phyloP scores from a whole-genome alignment of 2,888 invertebrate genomes.

The Exocentrus adspersus region DNA sequence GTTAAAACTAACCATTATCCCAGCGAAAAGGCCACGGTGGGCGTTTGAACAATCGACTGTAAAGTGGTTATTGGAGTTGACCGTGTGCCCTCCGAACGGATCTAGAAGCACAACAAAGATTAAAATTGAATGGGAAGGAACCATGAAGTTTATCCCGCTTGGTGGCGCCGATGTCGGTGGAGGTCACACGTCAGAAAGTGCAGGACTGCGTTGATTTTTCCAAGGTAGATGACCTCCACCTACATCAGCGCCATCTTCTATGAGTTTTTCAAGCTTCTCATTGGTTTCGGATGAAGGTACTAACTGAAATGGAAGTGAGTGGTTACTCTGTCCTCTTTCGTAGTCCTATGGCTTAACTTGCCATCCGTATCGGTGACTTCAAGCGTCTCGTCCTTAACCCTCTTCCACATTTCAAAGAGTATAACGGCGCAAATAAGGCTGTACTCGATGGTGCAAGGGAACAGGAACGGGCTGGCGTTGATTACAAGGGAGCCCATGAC shows the following conservation, averaged over 20 bases:
- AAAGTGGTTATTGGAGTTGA: constrained; percentile 82
- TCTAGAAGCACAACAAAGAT: too few relatives aligned
- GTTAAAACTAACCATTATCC: constrained; percentile 38
- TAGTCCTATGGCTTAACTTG: constrained; percentile 20
- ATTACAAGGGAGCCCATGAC: constrained; percentile 81
- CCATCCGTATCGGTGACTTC: constrained; percentile 18
- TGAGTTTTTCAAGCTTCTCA: too few relatives aligned
- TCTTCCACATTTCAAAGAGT: constrained; percentile 96
- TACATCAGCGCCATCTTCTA: too few relatives aligned
- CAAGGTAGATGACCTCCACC: too few relatives aligned
- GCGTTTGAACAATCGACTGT: constrained; percentile 94
- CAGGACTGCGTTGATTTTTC: too few relatives aligned
- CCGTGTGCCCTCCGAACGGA: constrained; percentile 53
- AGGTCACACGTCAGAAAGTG: too few relatives aligned
- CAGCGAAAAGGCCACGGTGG: constrained; percentile 91
- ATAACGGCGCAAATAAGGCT: constrained; percentile 96
- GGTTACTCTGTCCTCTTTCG: constrained; percentile 33
- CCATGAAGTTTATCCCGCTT: too few relatives aligned
- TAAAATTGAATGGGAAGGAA: too few relatives aligned
- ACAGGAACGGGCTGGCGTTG: constrained; percentile 73
- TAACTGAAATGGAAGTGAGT: constrained; percentile 47
- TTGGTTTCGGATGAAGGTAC: constrained; percentile 16
- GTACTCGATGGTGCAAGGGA: constrained; percentile 96
- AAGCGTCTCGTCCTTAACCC: constrained; percentile 47
- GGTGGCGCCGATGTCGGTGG: too few relatives aligned